These are phyloP conservation scores for Megalopta genalis DNA, from an alignment of 1,140 invertebrate species.

Conservation along the genomic window DNA sequence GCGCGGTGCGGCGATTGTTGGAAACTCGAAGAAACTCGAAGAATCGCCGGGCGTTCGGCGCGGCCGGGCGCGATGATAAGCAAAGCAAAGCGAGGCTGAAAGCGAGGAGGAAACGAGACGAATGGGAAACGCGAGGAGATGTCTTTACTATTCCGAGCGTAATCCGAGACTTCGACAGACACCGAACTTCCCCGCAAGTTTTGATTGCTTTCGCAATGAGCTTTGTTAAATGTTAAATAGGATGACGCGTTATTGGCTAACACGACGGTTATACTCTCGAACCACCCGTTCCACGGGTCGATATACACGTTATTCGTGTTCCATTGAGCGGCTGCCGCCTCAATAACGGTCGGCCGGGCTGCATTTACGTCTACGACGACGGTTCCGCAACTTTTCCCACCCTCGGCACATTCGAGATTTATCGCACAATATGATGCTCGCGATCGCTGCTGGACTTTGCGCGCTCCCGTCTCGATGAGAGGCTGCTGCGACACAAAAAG, in stretches of 20 bases:
- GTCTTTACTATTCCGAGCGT: constrained; percentile 68
- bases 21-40: constrained; percentile 1
- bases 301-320: neutral
- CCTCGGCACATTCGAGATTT: too few species aligned
- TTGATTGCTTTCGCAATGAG: constrained; percentile 79
- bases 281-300: neutral
- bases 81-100: neutral
- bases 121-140: constrained; percentile 26
- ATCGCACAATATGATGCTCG: too few species aligned
- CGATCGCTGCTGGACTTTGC: too few species aligned
- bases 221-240: constrained; percentile 78
- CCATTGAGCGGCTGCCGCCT: neutral
- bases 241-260: constrained; percentile 67
- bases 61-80: neutral
- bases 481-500: too few species aligned
- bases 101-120: neutral
- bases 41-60: neutral
- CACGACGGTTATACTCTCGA: neutral
- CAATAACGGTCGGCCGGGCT: too few species aligned
- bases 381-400: too few species aligned
- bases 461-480: too few species aligned
- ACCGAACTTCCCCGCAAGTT: constrained; percentile 68
- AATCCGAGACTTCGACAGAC: constrained; percentile 67
- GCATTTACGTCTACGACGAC: too few species aligned
- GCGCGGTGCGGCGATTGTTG: too few species aligned